A percentile compares a stretch with the other conserved stretches of the same genome.
phyloP scores from a whole-genome alignment of 2,888 invertebrate genomes.

The Tetramorium bicarinatum region DNA sequence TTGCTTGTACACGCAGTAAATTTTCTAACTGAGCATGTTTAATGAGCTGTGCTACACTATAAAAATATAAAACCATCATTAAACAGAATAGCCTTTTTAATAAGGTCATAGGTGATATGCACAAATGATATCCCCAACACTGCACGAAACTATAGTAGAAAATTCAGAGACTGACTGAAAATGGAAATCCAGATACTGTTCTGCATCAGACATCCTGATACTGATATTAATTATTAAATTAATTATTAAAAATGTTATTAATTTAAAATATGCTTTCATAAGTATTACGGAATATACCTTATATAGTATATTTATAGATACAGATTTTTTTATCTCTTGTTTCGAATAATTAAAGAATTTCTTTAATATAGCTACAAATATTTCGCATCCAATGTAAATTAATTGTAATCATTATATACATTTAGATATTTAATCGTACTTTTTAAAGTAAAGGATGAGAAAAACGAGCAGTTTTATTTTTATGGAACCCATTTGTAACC shows the following conservation, averaged over 20 bases:
- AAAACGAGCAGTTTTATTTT: slow-evolving; percentile 77
- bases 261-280: background rate
- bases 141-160: background rate
- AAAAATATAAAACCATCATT: slow-evolving; percentile 17
- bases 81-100: background rate
- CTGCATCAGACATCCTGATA: background rate
- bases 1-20: background rate
- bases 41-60: background rate
- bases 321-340: background rate
- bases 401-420: background rate
- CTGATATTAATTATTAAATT: background rate
- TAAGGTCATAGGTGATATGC: background rate
- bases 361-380: background rate
- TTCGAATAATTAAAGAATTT: background rate
- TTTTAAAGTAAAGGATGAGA: slow-evolving; percentile 32
- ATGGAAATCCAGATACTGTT: background rate
- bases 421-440: background rate
- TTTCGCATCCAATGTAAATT: background rate
- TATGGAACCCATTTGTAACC: slow-evolving; percentile 19
- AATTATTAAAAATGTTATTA: background rate
- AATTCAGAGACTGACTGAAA: background rate
- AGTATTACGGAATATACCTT: background rate
- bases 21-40: background rate
- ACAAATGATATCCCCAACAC: background rate
- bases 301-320: background rate